phyloP scores from a whole-genome alignment of 2,797 vertebrate species.

The Sylvilagus floridanus region DNA sequence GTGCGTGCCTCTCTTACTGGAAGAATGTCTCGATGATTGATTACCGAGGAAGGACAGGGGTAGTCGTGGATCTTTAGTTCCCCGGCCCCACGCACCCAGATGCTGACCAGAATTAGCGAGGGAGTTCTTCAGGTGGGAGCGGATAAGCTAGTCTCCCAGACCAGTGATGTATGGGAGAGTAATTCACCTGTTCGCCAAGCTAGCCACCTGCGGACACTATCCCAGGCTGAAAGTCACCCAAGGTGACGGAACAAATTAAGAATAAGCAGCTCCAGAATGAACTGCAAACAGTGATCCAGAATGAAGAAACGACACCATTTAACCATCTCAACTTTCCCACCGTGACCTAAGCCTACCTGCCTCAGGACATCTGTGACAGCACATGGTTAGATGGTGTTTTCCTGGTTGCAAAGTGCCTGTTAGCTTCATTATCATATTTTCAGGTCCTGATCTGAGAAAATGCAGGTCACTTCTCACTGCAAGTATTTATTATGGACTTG shows the following conservation, averaged over 20 bases:
- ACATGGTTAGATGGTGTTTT: neutral
- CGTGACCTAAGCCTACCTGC: neutral
- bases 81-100: neutral
- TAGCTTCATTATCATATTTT: neutral
- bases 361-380: neutral
- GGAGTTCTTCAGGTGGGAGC: accelerated
- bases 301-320: neutral
- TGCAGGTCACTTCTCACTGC: neutral
- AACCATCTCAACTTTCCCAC: neutral
- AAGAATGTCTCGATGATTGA: slow-evolving; percentile 58
- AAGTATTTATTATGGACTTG: neutral
- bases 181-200: neutral
- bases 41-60: slow-evolving; percentile 17
- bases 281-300: neutral
- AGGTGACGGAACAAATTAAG: neutral
- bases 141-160: neutral
- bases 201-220: accelerated
- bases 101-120: neutral
- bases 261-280: neutral
- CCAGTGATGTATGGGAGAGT: neutral
- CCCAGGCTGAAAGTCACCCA: neutral
- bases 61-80: neutral
- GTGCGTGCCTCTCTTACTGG: neutral
- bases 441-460: slow-evolving; percentile 44
- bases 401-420: neutral